A percentile compares a stretch with the other conserved stretches of the same genome.
Conservation (phyloP, 2,888 invertebrate species). For the Scaptomyza tumidula region DNA sequence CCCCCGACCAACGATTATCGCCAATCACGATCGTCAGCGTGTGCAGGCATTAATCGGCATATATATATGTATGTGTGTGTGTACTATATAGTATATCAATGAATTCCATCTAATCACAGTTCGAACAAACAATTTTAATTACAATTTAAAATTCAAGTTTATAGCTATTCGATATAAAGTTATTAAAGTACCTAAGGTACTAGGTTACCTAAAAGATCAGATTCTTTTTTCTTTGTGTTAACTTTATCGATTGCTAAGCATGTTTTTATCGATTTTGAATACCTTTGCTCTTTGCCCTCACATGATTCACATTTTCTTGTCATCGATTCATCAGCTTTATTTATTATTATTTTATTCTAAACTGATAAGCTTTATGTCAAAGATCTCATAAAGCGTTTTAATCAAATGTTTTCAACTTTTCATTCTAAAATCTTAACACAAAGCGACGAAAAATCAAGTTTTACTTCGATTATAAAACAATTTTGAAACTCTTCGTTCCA, state of each 20-base stretch:
- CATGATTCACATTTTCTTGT: conserved; percentile 1
- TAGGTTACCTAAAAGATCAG: too few relatives aligned
- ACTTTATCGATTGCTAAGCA: too few relatives aligned
- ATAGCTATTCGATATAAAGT: neutral
- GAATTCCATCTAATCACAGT: conserved; percentile 24
- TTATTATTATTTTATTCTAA: neutral
- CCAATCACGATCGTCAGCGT: conserved; percentile 22
- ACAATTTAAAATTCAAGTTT: neutral
- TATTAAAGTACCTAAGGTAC: too few relatives aligned
- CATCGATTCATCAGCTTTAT: neutral
- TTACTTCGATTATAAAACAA: too few relatives aligned
- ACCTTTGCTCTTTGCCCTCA: neutral
- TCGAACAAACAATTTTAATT: neutral
- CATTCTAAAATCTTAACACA: too few relatives aligned
- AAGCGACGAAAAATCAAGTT: too few relatives aligned
- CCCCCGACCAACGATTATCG: conserved; percentile 35
- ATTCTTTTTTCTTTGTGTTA: too few relatives aligned
- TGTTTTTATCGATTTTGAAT: neutral
- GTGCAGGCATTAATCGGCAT: conserved; percentile 10
- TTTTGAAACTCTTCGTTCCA: too few relatives aligned
- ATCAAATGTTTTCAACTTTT: neutral
- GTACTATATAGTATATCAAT: conserved; percentile 13
- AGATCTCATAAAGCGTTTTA: neutral
- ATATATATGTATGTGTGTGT: conserved; percentile 8
- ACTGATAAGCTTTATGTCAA: conserved; percentile 7